Conservation (phyloP, 1,140 invertebrate species). For the Pachypeltis micranthus region DNA sequence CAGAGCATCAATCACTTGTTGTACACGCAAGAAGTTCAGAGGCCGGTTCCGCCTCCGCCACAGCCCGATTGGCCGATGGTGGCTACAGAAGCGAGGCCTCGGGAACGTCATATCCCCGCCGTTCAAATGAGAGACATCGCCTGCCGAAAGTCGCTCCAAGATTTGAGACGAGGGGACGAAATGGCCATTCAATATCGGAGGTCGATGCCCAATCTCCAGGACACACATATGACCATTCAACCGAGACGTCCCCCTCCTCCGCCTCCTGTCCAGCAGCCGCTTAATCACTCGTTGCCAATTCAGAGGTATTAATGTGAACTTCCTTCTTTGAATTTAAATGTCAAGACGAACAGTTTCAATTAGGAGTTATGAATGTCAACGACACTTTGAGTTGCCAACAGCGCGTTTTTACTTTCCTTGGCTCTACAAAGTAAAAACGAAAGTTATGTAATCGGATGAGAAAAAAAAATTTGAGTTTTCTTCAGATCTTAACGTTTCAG, state of each 20-base stretch:
- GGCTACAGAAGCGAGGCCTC: neutral
- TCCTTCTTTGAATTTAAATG: no score
- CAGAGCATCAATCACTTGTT: no score
- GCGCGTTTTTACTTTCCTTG: no score
- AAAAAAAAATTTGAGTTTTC: no score
- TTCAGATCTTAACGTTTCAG: no score
- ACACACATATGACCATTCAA: slow-evolving; percentile 27
- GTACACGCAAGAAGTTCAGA: neutral
- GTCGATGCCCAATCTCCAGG: slow-evolving; percentile 55
- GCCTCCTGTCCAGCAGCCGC: slow-evolving; percentile 28
- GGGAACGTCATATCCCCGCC: no score
- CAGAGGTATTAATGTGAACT: no score
- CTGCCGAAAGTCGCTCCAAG: slow-evolving; percentile 13
- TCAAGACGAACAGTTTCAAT: no score
- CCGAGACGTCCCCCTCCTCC: slow-evolving; percentile 18
- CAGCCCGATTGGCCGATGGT: slow-evolving; percentile 1
- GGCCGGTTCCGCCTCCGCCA: neutral
- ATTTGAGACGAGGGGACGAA: neutral
- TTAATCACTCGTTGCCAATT: no score
- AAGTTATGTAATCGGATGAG: no score
- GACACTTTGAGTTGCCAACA: no score
- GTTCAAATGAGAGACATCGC: neutral
- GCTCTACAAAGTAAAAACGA: neutral
- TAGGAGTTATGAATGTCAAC: no score
- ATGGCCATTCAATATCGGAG: slow-evolving; percentile 43